phyloP scores from a whole-genome alignment of 2,888 invertebrate genomes.

The Latheticus oryzae region DNA sequence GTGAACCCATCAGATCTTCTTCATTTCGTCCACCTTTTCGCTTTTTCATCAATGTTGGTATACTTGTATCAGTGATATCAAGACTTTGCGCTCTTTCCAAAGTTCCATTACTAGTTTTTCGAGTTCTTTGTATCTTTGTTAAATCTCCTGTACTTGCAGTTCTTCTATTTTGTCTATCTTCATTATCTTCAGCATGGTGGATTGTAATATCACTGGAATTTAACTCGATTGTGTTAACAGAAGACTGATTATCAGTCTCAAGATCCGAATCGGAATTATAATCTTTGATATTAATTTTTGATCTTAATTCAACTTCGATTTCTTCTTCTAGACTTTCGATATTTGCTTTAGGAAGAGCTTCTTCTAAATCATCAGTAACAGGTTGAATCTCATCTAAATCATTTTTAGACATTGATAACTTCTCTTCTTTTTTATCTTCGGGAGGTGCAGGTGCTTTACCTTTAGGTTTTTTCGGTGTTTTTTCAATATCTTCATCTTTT shows the following conservation, averaged over 20 bases:
- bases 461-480: slow-evolving; percentile 72
- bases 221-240: slow-evolving; percentile 76
- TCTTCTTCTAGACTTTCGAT: slow-evolving; percentile 36
- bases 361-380: slow-evolving; percentile 66
- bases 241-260: slow-evolving; percentile 65
- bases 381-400: slow-evolving; percentile 69
- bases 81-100: slow-evolving; percentile 84
- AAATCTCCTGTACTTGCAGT: slow-evolving; percentile 85
- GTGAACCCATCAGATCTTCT: slow-evolving; percentile 61
- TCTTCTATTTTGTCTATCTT: slow-evolving; percentile 74
- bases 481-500: slow-evolving; percentile 61
- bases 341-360: slow-evolving; percentile 60
- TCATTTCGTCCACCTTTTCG: slow-evolving; percentile 70
- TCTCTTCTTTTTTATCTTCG: slow-evolving; percentile 46
- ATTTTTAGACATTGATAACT: slow-evolving; percentile 38
- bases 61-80: slow-evolving; percentile 74
- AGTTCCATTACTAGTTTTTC: slow-evolving; percentile 67
- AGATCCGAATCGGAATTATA: slow-evolving; percentile 68
- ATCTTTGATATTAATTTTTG: slow-evolving; percentile 47
- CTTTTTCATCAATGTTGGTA: slow-evolving; percentile 67
- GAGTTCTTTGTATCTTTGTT: slow-evolving; percentile 73
- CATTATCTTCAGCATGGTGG: slow-evolving; percentile 74
- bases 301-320: slow-evolving; percentile 27
- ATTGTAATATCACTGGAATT: slow-evolving; percentile 81
- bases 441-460: slow-evolving; percentile 82